Percentiles rank a stretch among this genome's conserved stretches.
Conservation (phyloP, 1,140 invertebrate genomes). For the Hydropsyche tenuis region DNA sequence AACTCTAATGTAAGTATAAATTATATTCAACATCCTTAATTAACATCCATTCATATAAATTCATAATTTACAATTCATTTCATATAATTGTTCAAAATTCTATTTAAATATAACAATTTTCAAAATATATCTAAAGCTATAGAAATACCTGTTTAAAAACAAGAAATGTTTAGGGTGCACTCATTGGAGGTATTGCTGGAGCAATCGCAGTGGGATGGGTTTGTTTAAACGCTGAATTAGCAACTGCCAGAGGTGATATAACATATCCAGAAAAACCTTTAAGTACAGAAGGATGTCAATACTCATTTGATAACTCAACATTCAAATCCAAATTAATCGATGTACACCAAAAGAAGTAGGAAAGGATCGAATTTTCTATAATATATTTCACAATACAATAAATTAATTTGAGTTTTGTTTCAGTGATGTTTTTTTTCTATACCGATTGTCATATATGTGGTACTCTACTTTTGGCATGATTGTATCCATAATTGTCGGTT, state of each 20-base stretch:
- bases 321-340: neutral
- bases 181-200: conserved; percentile 75
- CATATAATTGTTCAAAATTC: neutral
- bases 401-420: conserved; percentile 37
- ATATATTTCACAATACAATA: neutral
- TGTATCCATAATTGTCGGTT: conserved; percentile 63
- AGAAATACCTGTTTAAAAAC: conserved; percentile 49
- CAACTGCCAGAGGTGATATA: conserved; percentile 67
- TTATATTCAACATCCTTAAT: neutral
- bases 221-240: conserved; percentile 77
- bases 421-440: conserved; percentile 60
- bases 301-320: conserved; percentile 55
- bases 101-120: too few species aligned
- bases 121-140: neutral
- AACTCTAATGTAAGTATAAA: conserved; percentile 69
- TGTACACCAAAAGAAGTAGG: neutral
- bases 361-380: neutral
- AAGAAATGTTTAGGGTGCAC: conserved; percentile 72
- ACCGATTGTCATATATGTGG: conserved; percentile 71
- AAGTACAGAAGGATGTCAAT: conserved; percentile 76
- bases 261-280: conserved; percentile 70
- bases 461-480: conserved; percentile 68
- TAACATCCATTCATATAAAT: neutral
- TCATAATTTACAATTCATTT: too few species aligned
- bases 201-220: conserved; percentile 83